Evolutionary conservation across 2,888 invertebrate species (phyloP).

Genomic region (Geophilus truncorum): DNA sequence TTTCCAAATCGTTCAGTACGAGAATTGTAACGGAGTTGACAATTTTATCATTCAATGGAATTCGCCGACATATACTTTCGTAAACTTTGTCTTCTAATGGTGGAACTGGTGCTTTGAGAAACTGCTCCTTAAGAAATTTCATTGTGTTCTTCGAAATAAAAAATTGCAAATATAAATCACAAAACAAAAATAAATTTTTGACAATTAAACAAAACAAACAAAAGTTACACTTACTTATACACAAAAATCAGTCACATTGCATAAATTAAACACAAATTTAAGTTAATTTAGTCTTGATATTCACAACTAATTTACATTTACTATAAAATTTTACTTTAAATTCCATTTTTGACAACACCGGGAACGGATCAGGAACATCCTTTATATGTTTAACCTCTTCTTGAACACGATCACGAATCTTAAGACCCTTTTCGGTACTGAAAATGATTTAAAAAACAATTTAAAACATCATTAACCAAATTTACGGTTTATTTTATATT

Average conservation of each 20-base stretch:
- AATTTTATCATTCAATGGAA: not conserved
- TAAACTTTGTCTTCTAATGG: conserved; percentile 1
- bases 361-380: conserved; percentile 26
- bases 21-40: not conserved
- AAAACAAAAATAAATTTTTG: too few species aligned
- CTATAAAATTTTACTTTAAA: not conserved
- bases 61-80: conserved; percentile 11
- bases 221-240: not conserved
- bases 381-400: not conserved
- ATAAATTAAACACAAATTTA: not conserved
- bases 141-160: not conserved
- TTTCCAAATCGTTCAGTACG: not conserved
- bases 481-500: too few species aligned
- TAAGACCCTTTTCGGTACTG: not conserved
- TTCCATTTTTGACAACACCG: not conserved
- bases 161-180: not conserved
- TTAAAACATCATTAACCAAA: not conserved
- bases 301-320: not conserved
- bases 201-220: not conserved
- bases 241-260: not conserved
- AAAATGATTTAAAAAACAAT: not conserved
- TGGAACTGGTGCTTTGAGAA: conserved; percentile 16
- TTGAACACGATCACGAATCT: not conserved
- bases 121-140: conserved; percentile 15
- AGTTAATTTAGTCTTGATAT: not conserved